These are phyloP conservation scores for Coreius guichenoti DNA, from an alignment of 2,797 vertebrate genomes.

Conservation along the genomic window DNA sequence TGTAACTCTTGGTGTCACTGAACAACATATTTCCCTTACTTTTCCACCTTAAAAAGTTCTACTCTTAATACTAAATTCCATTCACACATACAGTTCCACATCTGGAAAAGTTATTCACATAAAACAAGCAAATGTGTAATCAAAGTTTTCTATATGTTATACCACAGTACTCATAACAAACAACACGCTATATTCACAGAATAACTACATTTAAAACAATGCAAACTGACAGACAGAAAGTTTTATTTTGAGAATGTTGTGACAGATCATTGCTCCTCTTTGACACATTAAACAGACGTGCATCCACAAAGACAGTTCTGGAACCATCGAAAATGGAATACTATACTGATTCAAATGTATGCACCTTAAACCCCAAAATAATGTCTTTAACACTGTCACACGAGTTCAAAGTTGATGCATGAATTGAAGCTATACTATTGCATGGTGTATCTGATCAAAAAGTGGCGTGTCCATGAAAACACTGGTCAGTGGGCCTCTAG, in stretches of 20 bases:
- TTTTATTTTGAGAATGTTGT: conserved; percentile 83
- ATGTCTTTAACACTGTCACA: conserved; percentile 74
- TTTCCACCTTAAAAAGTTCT: conserved; percentile 73
- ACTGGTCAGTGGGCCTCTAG: conserved; percentile 71
- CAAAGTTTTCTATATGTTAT: conserved; percentile 83
- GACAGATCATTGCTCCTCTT: conserved; percentile 83
- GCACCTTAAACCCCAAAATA: conserved; percentile 70
- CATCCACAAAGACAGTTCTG: conserved; percentile 83
- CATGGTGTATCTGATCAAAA: conserved; percentile 64
- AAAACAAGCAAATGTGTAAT: conserved; percentile 85
- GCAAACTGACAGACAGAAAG: conserved; percentile 83
- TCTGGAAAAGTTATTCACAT: conserved; percentile 82
- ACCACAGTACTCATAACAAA: conserved; percentile 79
- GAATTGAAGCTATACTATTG: conserved; percentile 67
- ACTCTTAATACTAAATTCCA: conserved; percentile 75
- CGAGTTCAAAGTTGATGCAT: conserved; percentile 74
- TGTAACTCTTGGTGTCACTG: conserved; percentile 81
- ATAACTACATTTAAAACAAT: conserved; percentile 86
- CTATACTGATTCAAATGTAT: conserved; percentile 72
- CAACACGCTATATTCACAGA: conserved; percentile 82
- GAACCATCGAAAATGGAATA: conserved; percentile 75
- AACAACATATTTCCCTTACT: conserved; percentile 59
- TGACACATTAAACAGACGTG: conserved; percentile 80
- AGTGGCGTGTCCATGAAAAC: conserved; percentile 68
- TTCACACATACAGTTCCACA: conserved; percentile 79